Conservation (phyloP, 92 coral and sea anemone species). For the Siderastrea radians region DNA sequence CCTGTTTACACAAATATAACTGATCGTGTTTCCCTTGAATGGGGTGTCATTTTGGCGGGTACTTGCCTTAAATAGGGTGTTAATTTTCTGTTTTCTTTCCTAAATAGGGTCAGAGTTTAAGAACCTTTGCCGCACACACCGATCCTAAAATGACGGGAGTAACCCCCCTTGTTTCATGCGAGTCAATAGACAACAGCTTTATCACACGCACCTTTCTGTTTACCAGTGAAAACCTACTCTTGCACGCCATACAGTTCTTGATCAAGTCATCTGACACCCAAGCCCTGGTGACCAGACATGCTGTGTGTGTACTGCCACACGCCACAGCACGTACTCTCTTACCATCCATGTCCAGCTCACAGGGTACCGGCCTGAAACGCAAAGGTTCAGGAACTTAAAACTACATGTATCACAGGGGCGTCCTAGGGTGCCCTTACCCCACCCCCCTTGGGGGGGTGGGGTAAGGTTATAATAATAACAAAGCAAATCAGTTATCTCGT, state of each 20-base stretch:
- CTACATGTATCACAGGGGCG: background rate
- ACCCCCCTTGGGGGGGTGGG: no score
- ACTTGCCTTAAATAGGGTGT: no score
- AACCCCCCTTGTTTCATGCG: no score
- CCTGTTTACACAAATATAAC: no score
- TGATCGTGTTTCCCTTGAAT: no score
- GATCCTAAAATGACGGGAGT: no score
- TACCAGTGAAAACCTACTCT: conserved; percentile 85
- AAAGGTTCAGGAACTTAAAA: background rate
- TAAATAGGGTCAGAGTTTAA: background rate
- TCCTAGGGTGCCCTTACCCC: no score
- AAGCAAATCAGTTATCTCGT: no score
- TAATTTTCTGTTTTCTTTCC: no score
- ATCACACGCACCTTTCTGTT: conserved; percentile 72
- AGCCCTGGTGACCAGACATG: conserved; percentile 89
- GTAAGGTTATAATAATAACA: no score
- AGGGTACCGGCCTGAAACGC: conserved; percentile 70
- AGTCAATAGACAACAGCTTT: background rate
- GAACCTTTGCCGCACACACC: background rate
- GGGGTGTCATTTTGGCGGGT: no score
- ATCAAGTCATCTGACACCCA: conserved; percentile 93
- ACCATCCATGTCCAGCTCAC: conserved; percentile 91
- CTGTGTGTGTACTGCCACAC: conserved; percentile 91
- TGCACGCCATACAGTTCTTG: conserved; percentile 96
- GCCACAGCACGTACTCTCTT: conserved; percentile 86